phyloP scores from a whole-genome alignment of 1,140 invertebrate genomes.

The Tetraneura akinire region DNA sequence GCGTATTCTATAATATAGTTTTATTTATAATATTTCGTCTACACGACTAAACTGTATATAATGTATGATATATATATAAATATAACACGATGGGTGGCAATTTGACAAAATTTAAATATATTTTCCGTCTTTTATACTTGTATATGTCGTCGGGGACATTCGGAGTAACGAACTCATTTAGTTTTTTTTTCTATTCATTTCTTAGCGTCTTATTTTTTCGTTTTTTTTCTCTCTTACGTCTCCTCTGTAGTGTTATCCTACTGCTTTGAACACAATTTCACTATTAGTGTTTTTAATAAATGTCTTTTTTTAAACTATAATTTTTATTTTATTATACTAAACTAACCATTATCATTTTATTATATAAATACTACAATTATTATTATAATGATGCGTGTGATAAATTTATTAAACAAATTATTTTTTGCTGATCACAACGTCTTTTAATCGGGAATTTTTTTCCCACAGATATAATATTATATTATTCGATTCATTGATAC shows the following conservation, averaged over 20 bases:
- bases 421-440: background rate
- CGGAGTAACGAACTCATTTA: background rate
- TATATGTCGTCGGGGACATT: background rate
- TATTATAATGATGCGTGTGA: background rate
- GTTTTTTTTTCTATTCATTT: background rate
- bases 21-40: too few relatives aligned
- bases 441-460: background rate
- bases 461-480: background rate
- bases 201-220: background rate
- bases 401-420: background rate
- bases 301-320: too few relatives aligned
- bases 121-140: too few relatives aligned
- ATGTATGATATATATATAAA: background rate
- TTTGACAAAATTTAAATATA: constrained; percentile 18
- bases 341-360: too few relatives aligned
- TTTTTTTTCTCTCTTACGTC: background rate
- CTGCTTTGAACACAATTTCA: background rate
- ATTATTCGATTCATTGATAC: background rate
- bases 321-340: too few relatives aligned
- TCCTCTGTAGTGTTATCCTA: background rate
- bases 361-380: too few relatives aligned
- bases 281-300: background rate
- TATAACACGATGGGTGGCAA: background rate
- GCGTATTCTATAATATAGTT: too few relatives aligned
- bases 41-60: too few relatives aligned